A percentile compares a stretch with the other conserved stretches of the same genome.
Conservation (phyloP, 1,140 invertebrate genomes). For the Protaetia brevitarsis region DNA sequence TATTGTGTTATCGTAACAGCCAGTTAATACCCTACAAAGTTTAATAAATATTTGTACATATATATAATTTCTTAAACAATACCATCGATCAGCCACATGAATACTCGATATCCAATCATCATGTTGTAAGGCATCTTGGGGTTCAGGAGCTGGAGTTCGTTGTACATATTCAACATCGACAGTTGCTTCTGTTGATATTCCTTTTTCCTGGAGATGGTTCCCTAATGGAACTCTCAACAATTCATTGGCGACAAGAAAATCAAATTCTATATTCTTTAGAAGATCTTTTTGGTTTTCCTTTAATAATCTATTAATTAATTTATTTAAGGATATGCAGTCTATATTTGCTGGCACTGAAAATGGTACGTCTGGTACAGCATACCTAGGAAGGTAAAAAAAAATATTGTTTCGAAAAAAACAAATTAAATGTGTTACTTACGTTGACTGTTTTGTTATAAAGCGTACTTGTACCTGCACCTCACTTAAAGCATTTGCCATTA, state of each 20-base stretch:
- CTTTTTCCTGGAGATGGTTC: constrained; percentile 67
- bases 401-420: constrained; percentile 30
- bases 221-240: constrained; percentile 67
- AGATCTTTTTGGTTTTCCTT: constrained; percentile 57
- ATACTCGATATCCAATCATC: constrained; percentile 95
- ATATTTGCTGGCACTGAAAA: constrained; percentile 74
- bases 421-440: constrained; percentile 56
- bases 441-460: constrained; percentile 75
- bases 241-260: constrained; percentile 82
- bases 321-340: constrained; percentile 68
- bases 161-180: constrained; percentile 89
- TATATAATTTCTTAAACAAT: constrained; percentile 17
- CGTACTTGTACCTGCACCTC: constrained; percentile 67
- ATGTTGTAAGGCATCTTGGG: constrained; percentile 85
- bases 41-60: not conserved
- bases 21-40: constrained; percentile 75
- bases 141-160: constrained; percentile 81
- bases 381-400: constrained; percentile 60
- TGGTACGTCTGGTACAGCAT: constrained; percentile 81
- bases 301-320: constrained; percentile 76
- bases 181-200: constrained; percentile 70
- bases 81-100: constrained; percentile 70
- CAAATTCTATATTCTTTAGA: constrained; percentile 70
- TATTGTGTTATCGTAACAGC: constrained; percentile 93
- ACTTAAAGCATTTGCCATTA: constrained; percentile 3